These are phyloP conservation scores for Blastomussa wellsi DNA, from an alignment of 92 coral and sea anemone genomes.

Conservation along the genomic window DNA sequence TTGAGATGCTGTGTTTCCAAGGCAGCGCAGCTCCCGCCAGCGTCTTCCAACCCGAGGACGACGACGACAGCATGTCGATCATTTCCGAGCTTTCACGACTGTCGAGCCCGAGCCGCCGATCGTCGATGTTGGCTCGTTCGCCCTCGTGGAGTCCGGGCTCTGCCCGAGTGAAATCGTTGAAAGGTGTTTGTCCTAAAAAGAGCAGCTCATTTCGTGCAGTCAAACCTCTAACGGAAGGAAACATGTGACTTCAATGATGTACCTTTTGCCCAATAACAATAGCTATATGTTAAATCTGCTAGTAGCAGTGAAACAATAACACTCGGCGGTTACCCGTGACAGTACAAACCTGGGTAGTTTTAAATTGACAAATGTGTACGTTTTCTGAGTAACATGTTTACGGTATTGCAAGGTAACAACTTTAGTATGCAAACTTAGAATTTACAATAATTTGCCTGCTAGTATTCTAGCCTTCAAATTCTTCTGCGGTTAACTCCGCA, in stretches of 20 bases:
- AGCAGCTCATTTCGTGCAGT: constrained; percentile 41
- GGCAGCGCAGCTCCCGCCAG: constrained; percentile 75
- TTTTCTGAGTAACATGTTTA: too few relatives aligned
- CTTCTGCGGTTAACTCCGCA: too few relatives aligned
- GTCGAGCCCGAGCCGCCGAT: constrained; percentile 53
- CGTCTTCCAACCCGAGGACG: constrained; percentile 78
- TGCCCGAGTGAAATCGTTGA: constrained; percentile 46
- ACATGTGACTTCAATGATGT: constrained; percentile 1
- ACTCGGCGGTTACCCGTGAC: background rate
- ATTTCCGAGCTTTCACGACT: constrained; percentile 46
- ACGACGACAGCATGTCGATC: constrained; percentile 48
- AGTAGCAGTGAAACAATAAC: background rate
- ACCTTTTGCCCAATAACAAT: background rate
- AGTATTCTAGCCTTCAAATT: too few relatives aligned
- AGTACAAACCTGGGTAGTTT: background rate
- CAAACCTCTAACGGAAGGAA: constrained; percentile 35
- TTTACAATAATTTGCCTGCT: too few relatives aligned
- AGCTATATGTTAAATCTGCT: background rate
- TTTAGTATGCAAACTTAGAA: too few relatives aligned
- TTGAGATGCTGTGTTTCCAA: constrained; percentile 93
- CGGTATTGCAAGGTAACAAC: too few relatives aligned
- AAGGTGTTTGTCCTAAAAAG: constrained; percentile 19
- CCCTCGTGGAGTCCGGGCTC: constrained; percentile 60
- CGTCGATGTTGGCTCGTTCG: constrained; percentile 62
- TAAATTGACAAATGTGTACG: background rate